A percentile compares a stretch with the other conserved stretches of the same genome.
Evolutionary conservation across 2,888 invertebrate genomes (phyloP).

Genomic region (Leucania comma): DNA sequence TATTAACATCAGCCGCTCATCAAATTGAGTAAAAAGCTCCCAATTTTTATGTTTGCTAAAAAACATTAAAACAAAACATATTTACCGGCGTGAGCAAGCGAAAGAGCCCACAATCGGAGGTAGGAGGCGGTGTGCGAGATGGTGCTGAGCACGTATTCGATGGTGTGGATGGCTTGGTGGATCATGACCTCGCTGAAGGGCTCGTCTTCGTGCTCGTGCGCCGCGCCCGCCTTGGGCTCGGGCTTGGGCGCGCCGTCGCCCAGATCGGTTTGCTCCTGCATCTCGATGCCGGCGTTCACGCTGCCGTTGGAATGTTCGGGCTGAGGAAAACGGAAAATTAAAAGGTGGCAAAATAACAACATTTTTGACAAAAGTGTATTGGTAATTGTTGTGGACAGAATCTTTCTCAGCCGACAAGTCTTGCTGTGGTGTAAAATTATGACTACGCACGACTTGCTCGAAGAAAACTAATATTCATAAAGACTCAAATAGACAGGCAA

Average conservation of each 20-base stretch:
- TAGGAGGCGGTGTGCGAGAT: slow-evolving; percentile 99
- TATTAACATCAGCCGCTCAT: too few relatives aligned
- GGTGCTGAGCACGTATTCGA: slow-evolving; percentile 98
- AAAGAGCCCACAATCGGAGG: slow-evolving; percentile 98
- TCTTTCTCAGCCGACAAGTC: too few relatives aligned
- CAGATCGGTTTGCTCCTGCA: slow-evolving; percentile 89
- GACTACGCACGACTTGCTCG: too few relatives aligned
- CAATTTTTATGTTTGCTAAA: too few relatives aligned
- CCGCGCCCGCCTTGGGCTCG: slow-evolving; percentile 57
- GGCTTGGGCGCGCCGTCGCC: slow-evolving; percentile 71
- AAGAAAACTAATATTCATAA: too few relatives aligned
- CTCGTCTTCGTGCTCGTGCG: slow-evolving; percentile 89
- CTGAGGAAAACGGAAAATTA: slow-evolving; percentile 62
- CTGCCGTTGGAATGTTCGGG: slow-evolving; percentile 91
- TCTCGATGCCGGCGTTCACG: slow-evolving; percentile 92
- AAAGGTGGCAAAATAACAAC: too few relatives aligned
- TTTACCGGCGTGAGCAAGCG: slow-evolving; percentile 97
- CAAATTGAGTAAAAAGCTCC: too few relatives aligned
- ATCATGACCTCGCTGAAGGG: slow-evolving; percentile 97
- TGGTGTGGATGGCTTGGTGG: slow-evolving; percentile 98
- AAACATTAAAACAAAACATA: background rate
- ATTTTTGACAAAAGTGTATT: too few relatives aligned
- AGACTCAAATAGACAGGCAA: too few relatives aligned
- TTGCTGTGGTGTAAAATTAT: too few relatives aligned
- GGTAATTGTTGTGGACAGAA: too few relatives aligned